These are phyloP conservation scores for Phaethornis superciliosus DNA, from an alignment of 2,113 vertebrate genomes.

Conservation along the genomic window DNA sequence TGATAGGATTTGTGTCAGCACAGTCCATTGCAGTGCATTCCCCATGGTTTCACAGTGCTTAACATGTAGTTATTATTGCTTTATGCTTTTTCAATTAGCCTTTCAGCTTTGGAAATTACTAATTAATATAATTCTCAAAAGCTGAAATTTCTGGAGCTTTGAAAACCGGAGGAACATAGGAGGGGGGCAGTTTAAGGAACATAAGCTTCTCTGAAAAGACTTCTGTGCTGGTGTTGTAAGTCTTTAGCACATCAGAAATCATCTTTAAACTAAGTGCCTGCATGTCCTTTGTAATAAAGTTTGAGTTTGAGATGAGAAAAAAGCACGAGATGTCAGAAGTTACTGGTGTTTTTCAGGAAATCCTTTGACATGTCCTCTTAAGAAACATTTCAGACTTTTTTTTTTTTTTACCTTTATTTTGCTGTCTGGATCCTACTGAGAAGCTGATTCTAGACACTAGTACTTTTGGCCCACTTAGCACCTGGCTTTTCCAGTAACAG, in stretches of 20 bases:
- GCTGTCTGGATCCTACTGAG: background rate
- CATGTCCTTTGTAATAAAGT: background rate
- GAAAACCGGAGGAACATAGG: background rate
- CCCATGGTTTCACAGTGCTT: background rate
- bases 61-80: background rate
- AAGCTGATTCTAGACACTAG: background rate
- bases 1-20: background rate
- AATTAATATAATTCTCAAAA: background rate
- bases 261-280: background rate
- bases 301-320: background rate
- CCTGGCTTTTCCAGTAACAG: background rate
- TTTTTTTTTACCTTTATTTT: background rate
- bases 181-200: background rate
- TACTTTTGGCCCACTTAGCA: background rate
- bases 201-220: background rate
- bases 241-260: background rate
- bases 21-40: accelerated
- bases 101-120: background rate
- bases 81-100: background rate
- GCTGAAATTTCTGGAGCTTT: background rate
- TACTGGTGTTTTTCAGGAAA: background rate
- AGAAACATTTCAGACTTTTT: background rate
- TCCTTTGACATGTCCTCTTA: background rate
- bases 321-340: background rate
- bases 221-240: background rate